phyloP scores from a whole-genome alignment of 2,113 vertebrate species.

The Melozone crissalis region DNA sequence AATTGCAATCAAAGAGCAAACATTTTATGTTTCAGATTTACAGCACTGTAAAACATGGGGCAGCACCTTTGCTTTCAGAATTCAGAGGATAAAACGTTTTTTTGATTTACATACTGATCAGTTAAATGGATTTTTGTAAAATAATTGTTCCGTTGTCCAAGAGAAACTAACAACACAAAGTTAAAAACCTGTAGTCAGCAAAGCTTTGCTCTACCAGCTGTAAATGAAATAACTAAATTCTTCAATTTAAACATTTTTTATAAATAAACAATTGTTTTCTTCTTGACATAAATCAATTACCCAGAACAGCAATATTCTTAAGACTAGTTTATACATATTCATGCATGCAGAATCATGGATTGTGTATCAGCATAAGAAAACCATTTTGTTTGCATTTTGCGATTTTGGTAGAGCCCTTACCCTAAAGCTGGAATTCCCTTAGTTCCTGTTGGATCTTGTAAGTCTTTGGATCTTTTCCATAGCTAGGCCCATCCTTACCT shows the following conservation, averaged over 20 bases:
- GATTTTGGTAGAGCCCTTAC: not conserved
- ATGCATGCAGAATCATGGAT: not conserved
- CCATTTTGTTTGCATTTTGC: not conserved
- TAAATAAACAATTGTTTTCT: conserved; percentile 58
- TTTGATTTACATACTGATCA: not conserved
- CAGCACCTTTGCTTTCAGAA: not conserved
- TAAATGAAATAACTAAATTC: not conserved
- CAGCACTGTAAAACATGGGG: not conserved
- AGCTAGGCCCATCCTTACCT: not conserved
- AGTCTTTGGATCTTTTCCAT: not conserved
- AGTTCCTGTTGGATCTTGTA: not conserved
- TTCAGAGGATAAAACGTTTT: not conserved
- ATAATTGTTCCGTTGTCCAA: not conserved
- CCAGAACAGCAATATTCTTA: conserved; percentile 34
- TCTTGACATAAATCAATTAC: conserved; percentile 55
- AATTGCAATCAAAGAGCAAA: not conserved
- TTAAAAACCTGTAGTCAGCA: not conserved
- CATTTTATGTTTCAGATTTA: not conserved
- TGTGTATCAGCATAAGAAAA: not conserved
- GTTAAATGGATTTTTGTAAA: not conserved
- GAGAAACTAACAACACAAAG: not conserved
- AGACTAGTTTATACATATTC: not conserved
- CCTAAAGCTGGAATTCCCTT: not conserved
- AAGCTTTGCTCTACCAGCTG: not conserved
- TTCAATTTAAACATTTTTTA: conserved; percentile 55